Evolutionary conservation across 37 sponge, comb jelly and placozoan species (phyloP).

Genomic region (Aphrocallistes beatrix): DNA sequence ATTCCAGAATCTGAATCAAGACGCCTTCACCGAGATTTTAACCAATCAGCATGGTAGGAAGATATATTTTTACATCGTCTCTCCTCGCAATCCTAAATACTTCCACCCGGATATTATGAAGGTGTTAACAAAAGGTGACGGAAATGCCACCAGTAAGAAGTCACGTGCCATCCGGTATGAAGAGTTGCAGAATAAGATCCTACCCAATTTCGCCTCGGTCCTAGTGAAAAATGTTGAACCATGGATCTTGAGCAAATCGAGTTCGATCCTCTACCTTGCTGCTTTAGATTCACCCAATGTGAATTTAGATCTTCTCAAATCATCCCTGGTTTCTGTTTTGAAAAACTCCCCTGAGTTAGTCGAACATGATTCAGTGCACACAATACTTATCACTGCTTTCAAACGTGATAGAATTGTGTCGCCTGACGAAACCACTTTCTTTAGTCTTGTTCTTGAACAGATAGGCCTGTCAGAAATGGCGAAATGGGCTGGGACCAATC

Average conservation of each 20-base stretch:
- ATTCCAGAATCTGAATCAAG: constrained; percentile 41
- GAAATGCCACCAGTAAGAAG: constrained; percentile 26
- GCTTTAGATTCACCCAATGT: not conserved
- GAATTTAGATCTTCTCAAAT: not conserved
- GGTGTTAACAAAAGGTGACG: constrained; percentile 58
- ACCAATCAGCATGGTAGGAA: constrained; percentile 46
- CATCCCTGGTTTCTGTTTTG: not conserved
- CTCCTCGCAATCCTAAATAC: constrained; percentile 39
- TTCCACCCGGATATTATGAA: constrained; percentile 50
- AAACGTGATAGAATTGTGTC: not conserved
- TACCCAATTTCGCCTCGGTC: not conserved
- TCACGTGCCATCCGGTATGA: not conserved
- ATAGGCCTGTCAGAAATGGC: not conserved
- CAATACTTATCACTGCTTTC: not conserved
- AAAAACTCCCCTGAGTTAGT: not conserved
- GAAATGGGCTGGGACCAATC: not conserved
- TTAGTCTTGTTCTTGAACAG: not conserved
- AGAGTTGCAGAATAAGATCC: not conserved
- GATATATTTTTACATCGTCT: constrained; percentile 65
- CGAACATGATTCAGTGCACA: not conserved
- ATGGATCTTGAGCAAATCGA: not conserved
- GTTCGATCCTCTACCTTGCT: not conserved
- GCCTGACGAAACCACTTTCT: not conserved
- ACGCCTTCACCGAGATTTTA: constrained; percentile 38
- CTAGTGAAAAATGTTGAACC: not conserved